Percentiles rank a stretch among this genome's conserved stretches.
Evolutionary conservation across 2,113 vertebrate species (phyloP).

Genomic region (Peromyscus californicus): DNA sequence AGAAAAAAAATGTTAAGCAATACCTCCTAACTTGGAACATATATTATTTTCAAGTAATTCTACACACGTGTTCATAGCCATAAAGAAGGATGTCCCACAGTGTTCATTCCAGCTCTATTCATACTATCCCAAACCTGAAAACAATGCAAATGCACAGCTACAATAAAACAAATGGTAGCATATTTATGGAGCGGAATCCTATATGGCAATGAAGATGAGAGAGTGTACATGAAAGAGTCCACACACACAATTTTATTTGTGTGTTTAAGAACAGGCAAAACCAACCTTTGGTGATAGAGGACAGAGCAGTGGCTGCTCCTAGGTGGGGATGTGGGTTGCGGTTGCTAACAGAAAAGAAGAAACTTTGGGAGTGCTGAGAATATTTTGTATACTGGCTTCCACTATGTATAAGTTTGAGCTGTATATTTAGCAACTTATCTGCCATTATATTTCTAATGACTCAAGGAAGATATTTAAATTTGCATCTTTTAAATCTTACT

Average conservation of each 20-base stretch:
- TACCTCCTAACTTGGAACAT: not conserved
- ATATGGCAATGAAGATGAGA: not conserved
- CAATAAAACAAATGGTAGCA: not conserved
- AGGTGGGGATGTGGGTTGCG: not conserved
- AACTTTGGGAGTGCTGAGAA: not conserved
- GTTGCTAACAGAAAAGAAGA: not conserved
- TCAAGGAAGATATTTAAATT: not conserved
- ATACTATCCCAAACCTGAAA: not conserved
- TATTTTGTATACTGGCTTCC: not conserved
- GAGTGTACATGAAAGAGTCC: not conserved
- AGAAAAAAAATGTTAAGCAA: not conserved
- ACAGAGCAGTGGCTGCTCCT: not conserved
- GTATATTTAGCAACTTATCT: not conserved
- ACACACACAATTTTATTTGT: not conserved
- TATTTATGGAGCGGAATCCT: not conserved
- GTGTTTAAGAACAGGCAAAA: not conserved
- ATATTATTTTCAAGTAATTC: conserved; percentile 25
- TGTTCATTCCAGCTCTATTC: not conserved
- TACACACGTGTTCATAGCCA: not conserved
- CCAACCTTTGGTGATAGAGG: not conserved
- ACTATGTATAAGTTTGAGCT: not conserved
- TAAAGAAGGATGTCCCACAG: not conserved
- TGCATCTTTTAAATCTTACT: conserved; percentile 33
- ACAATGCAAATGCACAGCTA: not conserved
- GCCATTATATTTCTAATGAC: not conserved